A percentile compares a stretch with the other conserved stretches of the same genome.
phyloP scores from a whole-genome alignment of 2,113 vertebrate species.

The Notothenia coriiceps region DNA sequence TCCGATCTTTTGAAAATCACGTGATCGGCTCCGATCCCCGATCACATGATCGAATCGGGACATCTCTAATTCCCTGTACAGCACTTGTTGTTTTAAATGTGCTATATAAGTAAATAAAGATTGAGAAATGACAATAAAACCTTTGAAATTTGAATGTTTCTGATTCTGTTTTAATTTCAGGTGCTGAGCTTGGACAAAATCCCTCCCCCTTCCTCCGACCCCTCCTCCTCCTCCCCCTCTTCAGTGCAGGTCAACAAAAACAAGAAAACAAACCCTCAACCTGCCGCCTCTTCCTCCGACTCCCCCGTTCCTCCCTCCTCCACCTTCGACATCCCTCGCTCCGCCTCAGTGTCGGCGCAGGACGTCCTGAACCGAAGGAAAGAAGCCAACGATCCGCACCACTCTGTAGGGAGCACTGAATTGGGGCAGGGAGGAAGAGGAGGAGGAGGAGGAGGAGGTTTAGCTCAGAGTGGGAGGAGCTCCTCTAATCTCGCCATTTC shows the following conservation, averaged over 20 bases:
- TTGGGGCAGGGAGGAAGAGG: conserved; percentile 1
- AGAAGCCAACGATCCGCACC: conserved; percentile 53
- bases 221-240: too few relatives aligned
- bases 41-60: too few relatives aligned
- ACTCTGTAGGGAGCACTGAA: conserved; percentile 66
- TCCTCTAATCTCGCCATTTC: conserved; percentile 87
- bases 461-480: conserved; percentile 83
- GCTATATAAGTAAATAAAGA: too few relatives aligned
- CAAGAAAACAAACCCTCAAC: conserved; percentile 23
- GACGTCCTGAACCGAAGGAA: conserved; percentile 45
- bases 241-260: conserved; percentile 88
- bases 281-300: conserved; percentile 47
- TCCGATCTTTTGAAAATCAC: too few relatives aligned
- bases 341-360: conserved; percentile 50
- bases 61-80: too few relatives aligned
- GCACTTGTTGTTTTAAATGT: too few relatives aligned
- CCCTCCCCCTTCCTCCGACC: background rate
- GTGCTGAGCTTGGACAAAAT: conserved; percentile 88
- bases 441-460: conserved; percentile 33
- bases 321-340: conserved; percentile 12
- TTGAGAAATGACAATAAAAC: too few relatives aligned
- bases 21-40: too few relatives aligned
- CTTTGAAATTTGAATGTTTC: too few relatives aligned
- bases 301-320: conserved; percentile 20
- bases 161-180: conserved; percentile 68